Evolutionary conservation across 2,888 invertebrate species (phyloP), one percentile per base, ranked within the genome.

Genomic region (Bugulina stolonifera): DNA sequence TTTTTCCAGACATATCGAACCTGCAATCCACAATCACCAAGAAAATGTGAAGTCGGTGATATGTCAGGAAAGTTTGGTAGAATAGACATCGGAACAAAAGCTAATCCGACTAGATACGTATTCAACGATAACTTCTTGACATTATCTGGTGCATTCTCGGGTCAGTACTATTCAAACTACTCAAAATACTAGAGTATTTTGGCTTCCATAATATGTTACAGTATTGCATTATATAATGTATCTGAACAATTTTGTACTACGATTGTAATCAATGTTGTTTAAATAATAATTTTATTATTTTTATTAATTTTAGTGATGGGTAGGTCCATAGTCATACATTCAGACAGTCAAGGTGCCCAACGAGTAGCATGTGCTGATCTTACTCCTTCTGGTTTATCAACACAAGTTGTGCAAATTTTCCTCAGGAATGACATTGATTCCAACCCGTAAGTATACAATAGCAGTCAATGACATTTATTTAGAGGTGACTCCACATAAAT

Each of bases 21-120:
- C 86, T 96, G 96, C 81, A 91, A 91, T 0, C 89, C 91, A 0
- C 91, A 92, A 82, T 92, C 93, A 79, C 95, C 94, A 0, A 84
- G 94, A 72, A 87, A 95, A 1, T 96, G 96, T 82, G 91, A 94
- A 81, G 91, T 94, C 0, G 96, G 95, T 0, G 96, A 96, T 83
- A 85, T 94, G 58, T 91, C 93, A 0, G 90, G 92, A 0, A 88
- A 94, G 75, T 86, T 94, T 52, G 94, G 93, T 0, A 89, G 91
- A 0, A 91, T 95, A 70, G 89, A 90, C 78, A 87, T 96, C 43
- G 95, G 95, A 1, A 87, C 89, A 0, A 87, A 89, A 73, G 88
- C 93, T 55, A 88, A 89, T 80, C 89, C 94, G 75, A 32, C 32
- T 32, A 25, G 64, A 64, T 29, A 64, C 32, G 64, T 64, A 10